phyloP scores from a whole-genome alignment of 2,797 vertebrate genomes.

The Mareca strepera region DNA sequence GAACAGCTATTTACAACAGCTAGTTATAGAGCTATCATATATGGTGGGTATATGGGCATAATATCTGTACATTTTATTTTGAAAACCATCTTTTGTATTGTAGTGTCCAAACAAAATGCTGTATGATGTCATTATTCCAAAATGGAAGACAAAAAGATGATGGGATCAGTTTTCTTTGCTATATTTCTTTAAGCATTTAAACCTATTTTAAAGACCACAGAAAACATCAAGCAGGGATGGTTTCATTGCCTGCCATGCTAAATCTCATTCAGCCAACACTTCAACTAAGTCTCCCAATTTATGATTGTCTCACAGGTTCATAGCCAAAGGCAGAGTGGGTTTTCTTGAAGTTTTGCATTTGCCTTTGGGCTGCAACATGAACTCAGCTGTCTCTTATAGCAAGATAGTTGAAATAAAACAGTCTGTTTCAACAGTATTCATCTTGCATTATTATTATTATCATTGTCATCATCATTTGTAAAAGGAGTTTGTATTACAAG shows the following conservation, averaged over 20 bases:
- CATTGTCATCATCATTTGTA: not conserved
- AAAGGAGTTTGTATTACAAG: not conserved
- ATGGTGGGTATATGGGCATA: not conserved
- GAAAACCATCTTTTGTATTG: not conserved
- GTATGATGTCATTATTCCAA: not conserved
- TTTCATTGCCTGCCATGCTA: not conserved
- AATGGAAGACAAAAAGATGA: not conserved
- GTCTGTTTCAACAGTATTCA: not conserved
- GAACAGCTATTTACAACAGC: constrained; percentile 9
- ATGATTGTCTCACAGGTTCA: not conserved
- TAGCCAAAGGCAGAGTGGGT: not conserved
- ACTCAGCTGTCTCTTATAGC: not conserved
- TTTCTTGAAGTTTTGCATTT: not conserved
- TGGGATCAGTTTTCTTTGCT: not conserved
- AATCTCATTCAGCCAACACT: not conserved
- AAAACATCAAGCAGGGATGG: not conserved
- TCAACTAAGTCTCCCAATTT: not conserved
- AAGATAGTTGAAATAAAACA: not conserved
- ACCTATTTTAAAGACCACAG: not conserved
- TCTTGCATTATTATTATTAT: not conserved
- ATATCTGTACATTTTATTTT: not conserved
- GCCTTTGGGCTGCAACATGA: not conserved
- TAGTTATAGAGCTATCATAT: not conserved
- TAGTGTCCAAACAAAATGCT: not conserved
- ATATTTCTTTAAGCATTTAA: not conserved